These are phyloP conservation scores for Rotaria socialis DNA, from an alignment of 2,888 invertebrate genomes.

Conservation along the genomic window DNA sequence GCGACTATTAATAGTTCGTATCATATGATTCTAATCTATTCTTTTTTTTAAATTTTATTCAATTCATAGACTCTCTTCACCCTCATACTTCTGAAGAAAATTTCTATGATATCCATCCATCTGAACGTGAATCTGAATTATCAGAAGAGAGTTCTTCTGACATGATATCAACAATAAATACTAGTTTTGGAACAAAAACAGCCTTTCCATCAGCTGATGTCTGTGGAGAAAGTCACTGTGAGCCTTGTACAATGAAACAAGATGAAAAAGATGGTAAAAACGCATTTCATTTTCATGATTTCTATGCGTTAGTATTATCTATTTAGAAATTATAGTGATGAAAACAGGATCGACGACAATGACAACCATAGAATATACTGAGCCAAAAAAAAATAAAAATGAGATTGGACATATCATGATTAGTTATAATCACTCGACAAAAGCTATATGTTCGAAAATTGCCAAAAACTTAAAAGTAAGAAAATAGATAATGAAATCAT, in stretches of 20 bases:
- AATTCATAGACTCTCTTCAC: not conserved
- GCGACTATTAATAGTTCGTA: not conserved
- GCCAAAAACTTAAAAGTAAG: not conserved
- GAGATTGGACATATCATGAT: conserved; percentile 20
- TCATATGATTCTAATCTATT: not conserved
- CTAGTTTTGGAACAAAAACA: not conserved
- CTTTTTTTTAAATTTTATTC: not conserved
- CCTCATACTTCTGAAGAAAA: not conserved
- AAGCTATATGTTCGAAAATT: not conserved
- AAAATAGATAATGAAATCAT: not conserved
- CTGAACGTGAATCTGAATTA: not conserved
- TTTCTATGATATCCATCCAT: not conserved
- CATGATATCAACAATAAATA: not conserved
- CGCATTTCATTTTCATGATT: not conserved
- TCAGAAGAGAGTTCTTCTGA: not conserved
- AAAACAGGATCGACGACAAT: not conserved
- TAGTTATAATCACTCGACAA: conserved; percentile 7
- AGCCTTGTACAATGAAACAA: not conserved
- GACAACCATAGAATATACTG: not conserved
- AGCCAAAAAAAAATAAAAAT: not conserved
- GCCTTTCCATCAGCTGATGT: not conserved
- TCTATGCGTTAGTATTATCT: not conserved
- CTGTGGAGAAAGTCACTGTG: not conserved
- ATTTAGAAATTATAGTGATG: not conserved
- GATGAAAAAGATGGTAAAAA: not conserved